Conservation (phyloP, 1,140 invertebrate species). For the Apocrypta bakeri region DNA sequence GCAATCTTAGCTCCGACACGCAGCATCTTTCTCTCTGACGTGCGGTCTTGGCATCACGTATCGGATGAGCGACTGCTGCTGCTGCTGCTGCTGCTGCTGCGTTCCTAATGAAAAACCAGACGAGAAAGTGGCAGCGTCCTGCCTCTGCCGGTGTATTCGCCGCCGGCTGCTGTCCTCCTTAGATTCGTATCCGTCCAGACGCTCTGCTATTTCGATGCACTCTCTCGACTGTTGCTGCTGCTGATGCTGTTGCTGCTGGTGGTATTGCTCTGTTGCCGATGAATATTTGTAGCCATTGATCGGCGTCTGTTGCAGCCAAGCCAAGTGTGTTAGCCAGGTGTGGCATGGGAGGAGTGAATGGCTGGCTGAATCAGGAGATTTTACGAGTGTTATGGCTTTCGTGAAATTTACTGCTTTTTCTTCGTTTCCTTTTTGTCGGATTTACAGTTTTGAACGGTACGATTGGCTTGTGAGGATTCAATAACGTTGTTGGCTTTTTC, state of each 20-base stretch:
- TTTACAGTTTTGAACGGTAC: neutral
- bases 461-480: neutral
- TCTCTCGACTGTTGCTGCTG: neutral
- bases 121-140: constrained; percentile 46
- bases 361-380: too few relatives aligned
- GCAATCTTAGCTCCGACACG: too few relatives aligned
- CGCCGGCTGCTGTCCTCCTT: constrained; percentile 43
- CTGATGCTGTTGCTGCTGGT: too few relatives aligned
- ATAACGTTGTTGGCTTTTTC: too few relatives aligned
- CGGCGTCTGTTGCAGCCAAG: neutral
- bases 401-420: neutral
- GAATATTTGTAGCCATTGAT: neutral
- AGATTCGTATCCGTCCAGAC: constrained; percentile 44
- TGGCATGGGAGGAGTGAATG: neutral
- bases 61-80: neutral
- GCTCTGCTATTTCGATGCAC: constrained; percentile 8
- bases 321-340: neutral
- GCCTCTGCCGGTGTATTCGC: neutral
- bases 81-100: too few relatives aligned
- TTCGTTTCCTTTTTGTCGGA: neutral
- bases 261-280: too few relatives aligned
- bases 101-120: constrained; percentile 41
- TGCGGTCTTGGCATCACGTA: neutral
- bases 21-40: too few relatives aligned
- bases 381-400: neutral